Evolutionary conservation across 2,888 invertebrate species (phyloP), one percentile per base, ranked within the genome.

Genomic region (Zygogramma bicolorata): DNA sequence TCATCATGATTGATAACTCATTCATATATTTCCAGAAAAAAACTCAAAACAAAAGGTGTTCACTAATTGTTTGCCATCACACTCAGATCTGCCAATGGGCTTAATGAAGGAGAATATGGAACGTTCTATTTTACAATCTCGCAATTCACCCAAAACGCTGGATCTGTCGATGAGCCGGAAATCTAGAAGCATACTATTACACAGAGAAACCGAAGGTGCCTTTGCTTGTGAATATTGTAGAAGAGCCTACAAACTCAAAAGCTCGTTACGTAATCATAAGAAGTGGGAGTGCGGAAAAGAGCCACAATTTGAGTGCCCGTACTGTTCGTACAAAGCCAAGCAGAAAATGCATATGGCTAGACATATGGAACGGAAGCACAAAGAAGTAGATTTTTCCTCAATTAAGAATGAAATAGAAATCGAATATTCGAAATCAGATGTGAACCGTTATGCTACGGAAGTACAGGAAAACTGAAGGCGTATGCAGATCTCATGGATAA

Each of bases 211-310:
- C 10, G 81, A 80, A 78, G 89, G 90, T 77, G 89, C 90, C 84
- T 94, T 93, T 89, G 90, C 91, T 72, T 95, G 95, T 87, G 91
- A 93, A 70, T 93, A 93, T 83, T 95, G 95, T 88, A 94, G 95
- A 75, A 91, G 95, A 79, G 92, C 94, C 77, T 96, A 96, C 89
- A 95, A 76, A 63, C 67, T 76, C 20, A 74, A 76, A 61, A 79
- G 78, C 22, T 81, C 81, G 5, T 38, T 80, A 31, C 75, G 78
- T 71, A 76, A 80, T 62, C 82, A 83, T 59, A 71, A 67, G 31
- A 78, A 78, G 29, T 81, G 77, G 74, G 80, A 80, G 53, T 82
- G 81, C 49, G 79, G 80, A 6, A 77, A 78, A 18, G 79, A 76
- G 40, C 78, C 81, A 0, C 74, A 73, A 57, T 82, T 82, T 63